These are phyloP conservation scores for Bombylius major DNA, from an alignment of 2,888 invertebrate species.

Conservation along the genomic window DNA sequence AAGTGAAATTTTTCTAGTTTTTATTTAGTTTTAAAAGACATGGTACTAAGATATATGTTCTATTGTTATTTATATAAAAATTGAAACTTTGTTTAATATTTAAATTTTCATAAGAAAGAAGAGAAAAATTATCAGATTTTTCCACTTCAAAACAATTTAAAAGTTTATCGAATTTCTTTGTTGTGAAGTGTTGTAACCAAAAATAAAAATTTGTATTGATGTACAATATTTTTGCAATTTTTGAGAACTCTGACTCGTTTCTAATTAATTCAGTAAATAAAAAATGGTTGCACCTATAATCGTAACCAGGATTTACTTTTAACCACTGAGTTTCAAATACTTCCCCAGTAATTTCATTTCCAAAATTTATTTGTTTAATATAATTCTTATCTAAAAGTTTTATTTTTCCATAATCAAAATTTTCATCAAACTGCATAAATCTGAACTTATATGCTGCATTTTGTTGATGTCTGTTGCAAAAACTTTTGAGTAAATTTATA, in stretches of 20 bases:
- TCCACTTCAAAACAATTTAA: not conserved
- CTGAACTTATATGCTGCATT: not conserved
- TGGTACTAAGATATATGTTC: not conserved
- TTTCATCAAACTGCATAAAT: not conserved
- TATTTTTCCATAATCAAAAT: not conserved
- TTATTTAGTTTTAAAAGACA: not conserved
- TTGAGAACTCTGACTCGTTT: not conserved
- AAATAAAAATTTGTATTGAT: not conserved
- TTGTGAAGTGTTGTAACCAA: not conserved
- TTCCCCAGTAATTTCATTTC: not conserved
- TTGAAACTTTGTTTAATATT: not conserved
- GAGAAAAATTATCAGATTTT: not conserved
- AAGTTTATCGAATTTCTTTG: not conserved
- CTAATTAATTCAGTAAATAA: not conserved
- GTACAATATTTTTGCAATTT: not conserved
- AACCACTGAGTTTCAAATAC: not conserved
- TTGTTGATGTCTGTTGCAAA: not conserved
- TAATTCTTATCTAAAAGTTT: not conserved
- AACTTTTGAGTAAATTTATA: slow-evolving; percentile 1
- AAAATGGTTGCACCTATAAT: not conserved
- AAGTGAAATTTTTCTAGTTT: not conserved
- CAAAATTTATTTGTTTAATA: not conserved
- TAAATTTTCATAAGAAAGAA: not conserved
- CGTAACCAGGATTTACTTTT: not conserved
- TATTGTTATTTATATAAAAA: not conserved